A percentile compares a stretch with the other conserved stretches of the same genome.
Conservation (phyloP, 2,888 invertebrate species). For the Caenorhabditis virilis region DNA sequence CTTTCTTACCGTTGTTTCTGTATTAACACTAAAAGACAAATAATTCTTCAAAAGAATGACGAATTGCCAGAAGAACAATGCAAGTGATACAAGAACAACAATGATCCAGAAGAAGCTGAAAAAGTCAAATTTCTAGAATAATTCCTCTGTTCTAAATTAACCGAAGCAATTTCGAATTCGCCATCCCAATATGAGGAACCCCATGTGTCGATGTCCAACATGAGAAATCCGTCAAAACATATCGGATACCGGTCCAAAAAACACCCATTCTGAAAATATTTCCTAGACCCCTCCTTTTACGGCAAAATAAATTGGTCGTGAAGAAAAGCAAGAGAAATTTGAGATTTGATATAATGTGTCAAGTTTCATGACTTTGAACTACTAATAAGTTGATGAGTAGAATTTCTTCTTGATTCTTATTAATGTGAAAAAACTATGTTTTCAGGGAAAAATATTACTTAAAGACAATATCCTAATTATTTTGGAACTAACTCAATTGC, state of each 20-base stretch:
- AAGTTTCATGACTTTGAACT: too few species aligned
- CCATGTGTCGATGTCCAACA: constrained; percentile 66
- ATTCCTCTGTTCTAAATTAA: constrained; percentile 3
- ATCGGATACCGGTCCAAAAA: constrained; percentile 47
- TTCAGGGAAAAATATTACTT: too few species aligned
- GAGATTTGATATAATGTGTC: too few species aligned
- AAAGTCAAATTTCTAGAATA: neutral
- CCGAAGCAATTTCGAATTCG: constrained; percentile 52
- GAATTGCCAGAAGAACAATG: constrained; percentile 59
- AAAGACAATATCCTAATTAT: too few species aligned
- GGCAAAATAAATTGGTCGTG: too few species aligned
- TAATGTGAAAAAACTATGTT: too few species aligned
- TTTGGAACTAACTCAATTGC: too few species aligned
- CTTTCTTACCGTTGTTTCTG: constrained; percentile 54
- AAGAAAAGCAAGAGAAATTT: too few species aligned
- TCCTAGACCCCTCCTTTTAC: neutral
- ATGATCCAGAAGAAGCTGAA: constrained; percentile 57
- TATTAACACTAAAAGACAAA: constrained; percentile 56
- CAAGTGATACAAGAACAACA: constrained; percentile 47
- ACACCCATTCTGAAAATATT: constrained; percentile 33
- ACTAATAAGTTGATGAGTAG: too few species aligned
- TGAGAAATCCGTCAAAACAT: constrained; percentile 59
- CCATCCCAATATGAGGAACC: constrained; percentile 64
- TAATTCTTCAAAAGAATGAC: constrained; percentile 51
- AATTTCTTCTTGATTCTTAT: too few species aligned